Evolutionary conservation across 2,113 vertebrate species (phyloP).

Genomic region (Melanocharis versteri): DNA sequence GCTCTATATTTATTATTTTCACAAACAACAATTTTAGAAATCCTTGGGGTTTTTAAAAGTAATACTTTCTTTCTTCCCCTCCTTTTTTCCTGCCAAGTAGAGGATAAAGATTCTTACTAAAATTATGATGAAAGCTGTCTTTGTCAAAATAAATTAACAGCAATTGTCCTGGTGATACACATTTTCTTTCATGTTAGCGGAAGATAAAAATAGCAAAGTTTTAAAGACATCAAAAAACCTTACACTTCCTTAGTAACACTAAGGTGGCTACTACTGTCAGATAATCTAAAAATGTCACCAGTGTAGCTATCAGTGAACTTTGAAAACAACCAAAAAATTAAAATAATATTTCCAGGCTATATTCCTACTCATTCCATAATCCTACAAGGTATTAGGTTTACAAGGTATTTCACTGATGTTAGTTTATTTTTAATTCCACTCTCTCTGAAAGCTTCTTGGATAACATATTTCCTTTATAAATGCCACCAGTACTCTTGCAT

Average conservation of each 20-base stretch:
- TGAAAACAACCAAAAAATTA: not conserved
- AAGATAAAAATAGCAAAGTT: not conserved
- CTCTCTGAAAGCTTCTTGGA: not conserved
- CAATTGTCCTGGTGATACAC: not conserved
- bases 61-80: not conserved
- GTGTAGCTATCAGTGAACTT: not conserved
- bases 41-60: rapidly evolving
- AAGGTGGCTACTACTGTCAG: not conserved
- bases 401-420: not conserved
- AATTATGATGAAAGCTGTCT: not conserved
- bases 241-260: not conserved
- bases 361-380: not conserved
- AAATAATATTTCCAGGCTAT: not conserved
- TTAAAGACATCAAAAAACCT: not conserved
- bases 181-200: not conserved
- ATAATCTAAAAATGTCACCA: not conserved
- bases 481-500: not conserved
- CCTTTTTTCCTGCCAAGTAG: not conserved
- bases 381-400: not conserved
- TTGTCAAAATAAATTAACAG: not conserved
- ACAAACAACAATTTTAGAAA: not conserved
- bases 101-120: not conserved
- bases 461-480: not conserved
- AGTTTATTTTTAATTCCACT: not conserved
- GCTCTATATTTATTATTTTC: not conserved